Evolutionary conservation across 2,888 invertebrate genomes (phyloP).

Genomic region (Dorcus hopei): DNA sequence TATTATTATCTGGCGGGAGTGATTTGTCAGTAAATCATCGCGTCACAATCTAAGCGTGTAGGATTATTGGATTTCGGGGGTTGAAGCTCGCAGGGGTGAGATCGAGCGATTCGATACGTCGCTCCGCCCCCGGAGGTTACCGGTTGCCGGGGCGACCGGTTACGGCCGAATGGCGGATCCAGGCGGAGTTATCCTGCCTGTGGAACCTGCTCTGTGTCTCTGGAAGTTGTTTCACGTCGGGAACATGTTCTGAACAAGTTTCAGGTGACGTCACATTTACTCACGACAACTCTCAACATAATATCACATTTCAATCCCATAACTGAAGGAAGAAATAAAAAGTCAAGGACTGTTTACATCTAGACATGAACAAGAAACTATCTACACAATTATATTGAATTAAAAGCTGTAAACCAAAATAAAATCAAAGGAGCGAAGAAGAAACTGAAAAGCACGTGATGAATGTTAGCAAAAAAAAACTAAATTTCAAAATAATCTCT

Average conservation of each 20-base stretch:
- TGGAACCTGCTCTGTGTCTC: constrained; percentile 15
- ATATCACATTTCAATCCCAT: too few relatives aligned
- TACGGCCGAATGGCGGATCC: constrained; percentile 41
- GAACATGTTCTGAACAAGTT: constrained; percentile 24
- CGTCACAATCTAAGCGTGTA: constrained; percentile 45
- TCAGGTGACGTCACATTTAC: constrained; percentile 8
- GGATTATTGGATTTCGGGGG: constrained; percentile 46
- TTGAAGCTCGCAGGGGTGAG: constrained; percentile 15
- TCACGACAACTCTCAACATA: too few relatives aligned
- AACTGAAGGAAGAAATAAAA: too few relatives aligned
- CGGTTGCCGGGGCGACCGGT: constrained; percentile 38
- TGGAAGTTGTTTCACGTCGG: constrained; percentile 21
- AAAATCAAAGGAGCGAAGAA: too few relatives aligned
- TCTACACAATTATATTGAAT: too few relatives aligned
- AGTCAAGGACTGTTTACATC: too few relatives aligned
- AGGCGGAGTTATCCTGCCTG: constrained; percentile 22
- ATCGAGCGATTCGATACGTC: constrained; percentile 33
- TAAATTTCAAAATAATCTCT: too few relatives aligned
- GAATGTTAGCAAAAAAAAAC: too few relatives aligned
- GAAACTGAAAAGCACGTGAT: too few relatives aligned
- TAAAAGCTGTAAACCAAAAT: too few relatives aligned
- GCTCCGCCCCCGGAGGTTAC: constrained; percentile 41
- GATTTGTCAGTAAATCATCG: constrained; percentile 46
- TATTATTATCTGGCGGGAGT: constrained; percentile 42
- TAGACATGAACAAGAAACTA: too few relatives aligned